phyloP scores from a whole-genome alignment of 2,797 vertebrate species.

The Cossypha caffra region DNA sequence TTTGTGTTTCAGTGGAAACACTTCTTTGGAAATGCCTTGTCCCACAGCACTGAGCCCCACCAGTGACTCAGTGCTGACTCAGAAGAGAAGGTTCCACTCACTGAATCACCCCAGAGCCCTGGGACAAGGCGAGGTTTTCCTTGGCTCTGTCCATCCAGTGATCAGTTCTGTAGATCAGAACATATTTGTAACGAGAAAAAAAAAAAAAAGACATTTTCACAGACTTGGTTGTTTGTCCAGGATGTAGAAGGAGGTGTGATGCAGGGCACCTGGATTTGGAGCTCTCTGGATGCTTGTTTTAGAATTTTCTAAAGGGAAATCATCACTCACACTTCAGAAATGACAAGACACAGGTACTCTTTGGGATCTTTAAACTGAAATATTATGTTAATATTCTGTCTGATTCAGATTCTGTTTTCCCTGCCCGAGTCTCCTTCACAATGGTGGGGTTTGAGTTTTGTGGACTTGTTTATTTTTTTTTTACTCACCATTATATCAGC shows the following conservation, averaged over 20 bases:
- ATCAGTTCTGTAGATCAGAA: not conserved
- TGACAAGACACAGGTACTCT: not conserved
- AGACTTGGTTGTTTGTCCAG: not conserved
- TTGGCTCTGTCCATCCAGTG: not conserved
- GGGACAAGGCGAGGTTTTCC: not conserved
- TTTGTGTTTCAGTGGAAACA: not conserved
- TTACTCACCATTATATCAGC: not conserved
- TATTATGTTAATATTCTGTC: not conserved
- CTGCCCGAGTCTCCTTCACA: not conserved
- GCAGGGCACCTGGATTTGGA: not conserved
- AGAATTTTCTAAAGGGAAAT: not conserved
- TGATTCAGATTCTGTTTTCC: not conserved
- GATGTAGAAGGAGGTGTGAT: not conserved
- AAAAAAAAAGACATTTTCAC: not conserved
- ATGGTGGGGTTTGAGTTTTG: not conserved
- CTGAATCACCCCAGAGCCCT: not conserved
- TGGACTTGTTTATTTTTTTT: not conserved
- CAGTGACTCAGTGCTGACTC: conserved; percentile 36
- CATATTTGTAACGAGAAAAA: not conserved
- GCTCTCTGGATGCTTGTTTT: not conserved
- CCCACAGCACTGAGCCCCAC: not conserved
- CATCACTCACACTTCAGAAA: not conserved
- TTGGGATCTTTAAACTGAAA: not conserved
- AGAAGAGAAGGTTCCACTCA: not conserved
- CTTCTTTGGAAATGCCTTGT: not conserved